phyloP scores from a whole-genome alignment of 2,888 invertebrate genomes.

The Xestia rhomboidea region DNA sequence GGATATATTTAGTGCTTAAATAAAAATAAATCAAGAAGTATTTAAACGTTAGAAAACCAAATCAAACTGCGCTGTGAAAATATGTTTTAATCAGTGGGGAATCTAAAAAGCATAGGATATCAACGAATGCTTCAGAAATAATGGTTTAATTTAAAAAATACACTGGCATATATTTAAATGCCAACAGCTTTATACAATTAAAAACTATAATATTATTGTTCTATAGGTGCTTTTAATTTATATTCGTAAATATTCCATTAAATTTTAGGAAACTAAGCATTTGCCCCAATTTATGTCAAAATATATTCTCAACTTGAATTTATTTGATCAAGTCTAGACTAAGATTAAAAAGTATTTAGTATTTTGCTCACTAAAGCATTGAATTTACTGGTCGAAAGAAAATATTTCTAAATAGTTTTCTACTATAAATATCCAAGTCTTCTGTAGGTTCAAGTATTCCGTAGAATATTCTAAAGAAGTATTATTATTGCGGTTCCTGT shows the following conservation, averaged over 20 bases:
- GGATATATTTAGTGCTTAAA: conserved; percentile 9
- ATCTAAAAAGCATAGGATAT: conserved; percentile 1
- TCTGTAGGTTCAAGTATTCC: conserved; percentile 46
- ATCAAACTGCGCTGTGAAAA: conserved; percentile 63
- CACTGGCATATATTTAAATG: conserved; percentile 23
- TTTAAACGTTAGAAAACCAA: conserved; percentile 41
- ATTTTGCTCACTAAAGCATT: conserved; percentile 47
- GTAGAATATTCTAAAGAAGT: conserved; percentile 45
- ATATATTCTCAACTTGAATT: conserved; percentile 53
- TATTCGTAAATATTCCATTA: conserved; percentile 33
- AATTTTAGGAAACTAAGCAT: conserved; percentile 40
- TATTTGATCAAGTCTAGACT: conserved; percentile 52
- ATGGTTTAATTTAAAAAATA: conserved; percentile 38
- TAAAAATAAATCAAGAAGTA: conserved; percentile 12
- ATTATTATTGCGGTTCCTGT: conserved; percentile 44
- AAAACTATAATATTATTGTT: conserved; percentile 13
- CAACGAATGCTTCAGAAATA: conserved; percentile 52
- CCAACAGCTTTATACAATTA: conserved; percentile 16
- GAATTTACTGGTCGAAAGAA: conserved; percentile 32
- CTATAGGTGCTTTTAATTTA: conserved; percentile 62
- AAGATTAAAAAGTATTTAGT: conserved; percentile 26
- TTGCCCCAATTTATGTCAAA: conserved; percentile 56
- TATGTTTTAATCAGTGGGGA: conserved; percentile 23
- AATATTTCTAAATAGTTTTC: conserved; percentile 38
- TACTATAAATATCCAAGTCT: conserved; percentile 48